Evolutionary conservation across 2,113 vertebrate genomes (phyloP).

Genomic region (Chaenocephalus aceratus): DNA sequence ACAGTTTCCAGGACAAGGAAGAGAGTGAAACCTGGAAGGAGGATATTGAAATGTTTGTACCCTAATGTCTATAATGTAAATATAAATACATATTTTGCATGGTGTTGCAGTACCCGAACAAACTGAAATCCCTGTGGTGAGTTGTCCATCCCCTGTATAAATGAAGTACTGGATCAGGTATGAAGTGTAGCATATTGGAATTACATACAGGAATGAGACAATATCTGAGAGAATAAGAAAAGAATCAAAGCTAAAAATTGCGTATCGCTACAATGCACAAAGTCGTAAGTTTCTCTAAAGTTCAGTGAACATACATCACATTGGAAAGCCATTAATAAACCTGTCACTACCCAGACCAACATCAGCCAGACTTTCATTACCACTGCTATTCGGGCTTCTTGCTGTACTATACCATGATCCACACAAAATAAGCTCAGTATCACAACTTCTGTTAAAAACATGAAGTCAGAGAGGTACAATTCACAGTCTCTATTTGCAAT

Average conservation of each 20-base stretch:
- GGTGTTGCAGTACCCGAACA: neutral
- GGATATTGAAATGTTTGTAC: neutral
- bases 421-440: conserved; percentile 44
- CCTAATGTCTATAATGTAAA: neutral
- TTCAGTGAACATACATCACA: conserved; percentile 82
- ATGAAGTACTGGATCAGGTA: conserved; percentile 15
- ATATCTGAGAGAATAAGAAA: conserved; percentile 38
- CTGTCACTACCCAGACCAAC: conserved; percentile 77
- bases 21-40: neutral
- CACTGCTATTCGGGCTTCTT: conserved; percentile 55
- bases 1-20: neutral
- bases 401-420: conserved; percentile 45
- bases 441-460: conserved; percentile 52
- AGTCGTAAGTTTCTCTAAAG: conserved; percentile 73
- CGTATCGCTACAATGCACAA: conserved; percentile 59
- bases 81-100: neutral
- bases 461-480: conserved; percentile 46
- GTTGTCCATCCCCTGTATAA: conserved; percentile 7
- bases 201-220: conserved; percentile 44
- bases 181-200: conserved; percentile 43
- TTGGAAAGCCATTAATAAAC: conserved; percentile 82
- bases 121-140: neutral
- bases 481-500: conserved; percentile 44
- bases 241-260: conserved; percentile 63
- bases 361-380: conserved; percentile 75